Base-by-base conservation (phyloP, 1,140 invertebrate species). In the Cydia fagiglandana region DNA sequence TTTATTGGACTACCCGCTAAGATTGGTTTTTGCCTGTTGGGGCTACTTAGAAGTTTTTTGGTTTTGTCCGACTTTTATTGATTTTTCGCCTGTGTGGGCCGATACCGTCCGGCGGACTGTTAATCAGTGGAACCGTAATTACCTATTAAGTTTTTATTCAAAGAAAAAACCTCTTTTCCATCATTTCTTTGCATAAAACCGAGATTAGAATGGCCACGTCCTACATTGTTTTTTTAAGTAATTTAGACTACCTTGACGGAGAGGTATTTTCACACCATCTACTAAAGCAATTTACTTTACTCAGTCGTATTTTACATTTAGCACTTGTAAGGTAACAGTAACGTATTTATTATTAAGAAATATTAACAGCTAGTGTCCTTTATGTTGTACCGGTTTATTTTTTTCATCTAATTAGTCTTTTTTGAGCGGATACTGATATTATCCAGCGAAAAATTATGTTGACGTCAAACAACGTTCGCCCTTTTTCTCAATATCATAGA, bases 301-400 rank as follows among this genome's bases (percentile, higher is more conserved):
- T 53, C n/a, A 53, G 7, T n/a, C 6, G 5, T 17, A 53, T 53
- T 53, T 53, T 53, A 53, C 7, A 53, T 17, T 53, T 53, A 53
- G 50, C 50, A n/a, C 50, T 53, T n/a, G 50, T n/a, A 53, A 53
- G 4, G 15, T 53, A 12, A 53, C 50, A 61, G 56, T 10, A 61
- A 61, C 56, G 17, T 61, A 61, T 61, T 61, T 61, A 61, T 61
- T 61, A 61, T 61, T 61, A 61, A 61, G 56, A 3, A 15, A 20
- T 17, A 17, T 20, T 61, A 20, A 61, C 17, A 20, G 0, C n/a
- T 2, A 61, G n/a, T 50, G 47, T 61, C 56, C 17, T 61, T 61
- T 61, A 61, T 24, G 10, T 20, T 20, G 10, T 24, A 24, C 56
- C 56, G 20, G 17, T 61, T 61, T 0, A 24, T 61, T 12, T 17